A percentile compares a stretch with the other conserved stretches of the same genome.
phyloP scores from a whole-genome alignment of 2,888 invertebrate species.

The Patella pellucida region DNA sequence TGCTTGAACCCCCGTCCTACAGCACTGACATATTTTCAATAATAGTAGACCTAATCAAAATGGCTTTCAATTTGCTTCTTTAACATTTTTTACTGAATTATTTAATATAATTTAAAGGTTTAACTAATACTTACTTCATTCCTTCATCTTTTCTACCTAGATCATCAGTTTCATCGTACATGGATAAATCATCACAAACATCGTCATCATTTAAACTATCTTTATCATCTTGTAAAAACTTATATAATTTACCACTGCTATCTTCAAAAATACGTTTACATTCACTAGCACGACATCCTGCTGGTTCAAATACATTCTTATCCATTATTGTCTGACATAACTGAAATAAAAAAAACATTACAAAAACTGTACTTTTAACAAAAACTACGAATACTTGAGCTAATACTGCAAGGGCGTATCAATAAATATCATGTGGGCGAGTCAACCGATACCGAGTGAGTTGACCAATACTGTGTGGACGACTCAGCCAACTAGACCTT shows the following conservation, averaged over 20 bases:
- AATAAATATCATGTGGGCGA: no score
- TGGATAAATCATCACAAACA: conserved; percentile 30
- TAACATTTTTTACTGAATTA: not conserved
- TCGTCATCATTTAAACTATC: conserved; percentile 30
- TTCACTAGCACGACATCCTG: conserved; percentile 44
- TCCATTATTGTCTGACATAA: conserved; percentile 66
- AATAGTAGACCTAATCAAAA: no score
- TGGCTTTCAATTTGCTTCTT: not conserved
- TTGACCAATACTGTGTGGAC: no score
- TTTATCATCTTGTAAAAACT: conserved; percentile 46
- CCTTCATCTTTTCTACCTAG: conserved; percentile 22
- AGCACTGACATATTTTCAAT: no score
- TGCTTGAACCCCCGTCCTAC: no score
- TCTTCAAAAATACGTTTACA: conserved; percentile 63
- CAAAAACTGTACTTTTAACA: not conserved
- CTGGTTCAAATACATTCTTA: conserved; percentile 62
- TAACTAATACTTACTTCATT: conserved; percentile 21
- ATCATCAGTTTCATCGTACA: conserved; percentile 33
- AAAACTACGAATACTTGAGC: no score
- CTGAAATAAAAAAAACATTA: conserved; percentile 37
- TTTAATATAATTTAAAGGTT: not conserved
- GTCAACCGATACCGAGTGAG: no score
- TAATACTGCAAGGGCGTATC: no score
- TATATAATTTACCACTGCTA: conserved; percentile 61
- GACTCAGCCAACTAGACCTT: no score